A percentile compares a stretch with the other conserved stretches of the same genome.
Evolutionary conservation across 2,797 vertebrate genomes (phyloP).

Genomic region (Propithecus perrieri): DNA sequence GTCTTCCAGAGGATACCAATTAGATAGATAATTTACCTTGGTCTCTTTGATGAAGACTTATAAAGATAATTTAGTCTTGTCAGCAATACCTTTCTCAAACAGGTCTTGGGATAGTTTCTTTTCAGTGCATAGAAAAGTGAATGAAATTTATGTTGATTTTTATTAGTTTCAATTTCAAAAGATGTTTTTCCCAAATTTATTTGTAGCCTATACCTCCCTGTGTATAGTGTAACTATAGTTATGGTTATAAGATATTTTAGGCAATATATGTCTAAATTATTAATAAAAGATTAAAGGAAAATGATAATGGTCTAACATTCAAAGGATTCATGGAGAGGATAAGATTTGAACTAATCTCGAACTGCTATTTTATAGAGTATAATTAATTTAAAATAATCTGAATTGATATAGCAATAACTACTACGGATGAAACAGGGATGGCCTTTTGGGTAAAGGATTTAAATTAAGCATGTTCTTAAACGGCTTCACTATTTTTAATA

Average conservation of each 20-base stretch:
- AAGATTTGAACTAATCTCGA: background rate
- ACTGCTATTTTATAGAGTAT: background rate
- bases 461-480: conserved; percentile 25
- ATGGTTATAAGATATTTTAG: background rate
- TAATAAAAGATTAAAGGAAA: conserved; percentile 14
- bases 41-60: background rate
- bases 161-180: conserved; percentile 25
- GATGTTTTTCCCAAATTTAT: conserved; percentile 9
- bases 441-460: background rate
- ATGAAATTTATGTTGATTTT: conserved; percentile 24
- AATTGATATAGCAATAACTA: background rate
- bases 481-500: background rate
- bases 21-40: background rate
- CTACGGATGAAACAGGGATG: background rate
- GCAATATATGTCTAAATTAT: background rate
- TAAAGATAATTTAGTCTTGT: background rate
- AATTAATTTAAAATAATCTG: conserved; percentile 18
- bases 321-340: background rate
- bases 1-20: background rate
- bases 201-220: background rate
- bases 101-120: background rate
- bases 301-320: conserved; percentile 2
- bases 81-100: background rate
- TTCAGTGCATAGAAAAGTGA: background rate
- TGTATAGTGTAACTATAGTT: background rate